Conservation (phyloP, 2,797 vertebrate genomes). For the Sylvia borin region DNA sequence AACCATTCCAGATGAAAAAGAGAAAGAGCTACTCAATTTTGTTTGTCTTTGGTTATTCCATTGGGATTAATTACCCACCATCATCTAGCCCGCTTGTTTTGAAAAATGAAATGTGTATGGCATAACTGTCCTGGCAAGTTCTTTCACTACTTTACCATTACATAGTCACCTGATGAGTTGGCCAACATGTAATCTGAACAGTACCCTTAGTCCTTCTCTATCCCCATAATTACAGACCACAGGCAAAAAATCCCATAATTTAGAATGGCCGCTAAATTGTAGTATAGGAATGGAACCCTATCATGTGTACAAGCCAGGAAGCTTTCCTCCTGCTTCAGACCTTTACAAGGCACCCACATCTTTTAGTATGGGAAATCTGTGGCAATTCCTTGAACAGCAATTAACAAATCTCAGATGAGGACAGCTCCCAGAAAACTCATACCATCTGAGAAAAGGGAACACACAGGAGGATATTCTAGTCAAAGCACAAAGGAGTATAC, state of each 20-base stretch:
- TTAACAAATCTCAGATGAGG: not conserved
- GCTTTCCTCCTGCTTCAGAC: not conserved
- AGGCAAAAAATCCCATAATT: not conserved
- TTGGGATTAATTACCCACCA: not conserved
- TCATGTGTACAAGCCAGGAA: not conserved
- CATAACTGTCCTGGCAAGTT: not conserved
- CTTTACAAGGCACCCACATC: not conserved
- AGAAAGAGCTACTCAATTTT: not conserved
- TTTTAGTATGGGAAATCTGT: not conserved
- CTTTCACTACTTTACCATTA: not conserved
- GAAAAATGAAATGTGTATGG: not conserved
- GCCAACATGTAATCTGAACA: not conserved
- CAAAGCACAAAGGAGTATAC: not conserved
- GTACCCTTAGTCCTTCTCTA: not conserved
- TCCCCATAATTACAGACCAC: not conserved
- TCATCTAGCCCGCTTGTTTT: not conserved
- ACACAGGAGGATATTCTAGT: not conserved
- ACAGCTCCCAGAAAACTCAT: not conserved
- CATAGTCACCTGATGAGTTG: not conserved
- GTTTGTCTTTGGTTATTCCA: not conserved
- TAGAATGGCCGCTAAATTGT: not conserved
- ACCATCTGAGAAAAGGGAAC: not conserved
- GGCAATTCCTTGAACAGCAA: not conserved
- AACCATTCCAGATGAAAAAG: not conserved
- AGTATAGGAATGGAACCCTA: not conserved